phyloP scores from a whole-genome alignment of 2,113 vertebrate species.

The Hippoglossus stenolepis region DNA sequence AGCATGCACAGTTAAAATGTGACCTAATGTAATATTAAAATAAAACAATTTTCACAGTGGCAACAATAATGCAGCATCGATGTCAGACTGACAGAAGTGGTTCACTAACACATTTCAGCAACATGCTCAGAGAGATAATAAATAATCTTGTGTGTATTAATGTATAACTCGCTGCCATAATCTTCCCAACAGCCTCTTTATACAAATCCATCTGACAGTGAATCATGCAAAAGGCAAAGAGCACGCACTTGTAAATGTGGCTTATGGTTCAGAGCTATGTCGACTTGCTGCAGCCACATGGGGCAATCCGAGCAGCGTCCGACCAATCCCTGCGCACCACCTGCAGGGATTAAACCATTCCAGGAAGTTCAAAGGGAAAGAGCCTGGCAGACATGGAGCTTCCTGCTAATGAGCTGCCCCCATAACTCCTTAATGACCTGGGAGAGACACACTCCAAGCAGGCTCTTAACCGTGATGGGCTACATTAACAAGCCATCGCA shows the following conservation, averaged over 20 bases:
- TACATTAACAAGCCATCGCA: constrained; percentile 23
- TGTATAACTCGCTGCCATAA: background rate
- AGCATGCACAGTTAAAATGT: background rate
- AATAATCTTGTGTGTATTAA: background rate
- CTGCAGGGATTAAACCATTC: constrained; percentile 53
- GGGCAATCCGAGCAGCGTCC: constrained; percentile 14
- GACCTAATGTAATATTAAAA: background rate
- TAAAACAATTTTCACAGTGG: background rate
- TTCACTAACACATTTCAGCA: background rate
- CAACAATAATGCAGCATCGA: background rate
- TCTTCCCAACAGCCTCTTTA: background rate
- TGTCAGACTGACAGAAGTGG: background rate
- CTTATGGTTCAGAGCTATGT: constrained; percentile 12
- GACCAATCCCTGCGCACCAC: constrained; percentile 14
- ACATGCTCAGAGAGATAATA: background rate
- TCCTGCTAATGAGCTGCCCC: constrained; percentile 48
- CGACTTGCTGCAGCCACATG: constrained; percentile 25
- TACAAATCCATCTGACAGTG: constrained; percentile 6
- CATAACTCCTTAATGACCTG: constrained; percentile 48
- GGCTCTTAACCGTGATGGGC: constrained; percentile 24
- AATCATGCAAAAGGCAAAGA: constrained; percentile 8
- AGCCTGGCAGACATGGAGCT: constrained; percentile 24
- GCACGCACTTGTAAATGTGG: background rate
- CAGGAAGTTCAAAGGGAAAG: constrained; percentile 57
- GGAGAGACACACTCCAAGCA: constrained; percentile 22